Conservation (phyloP, 35 echinoderm and acorn worm genomes). For the Ophioderma brevispina region DNA sequence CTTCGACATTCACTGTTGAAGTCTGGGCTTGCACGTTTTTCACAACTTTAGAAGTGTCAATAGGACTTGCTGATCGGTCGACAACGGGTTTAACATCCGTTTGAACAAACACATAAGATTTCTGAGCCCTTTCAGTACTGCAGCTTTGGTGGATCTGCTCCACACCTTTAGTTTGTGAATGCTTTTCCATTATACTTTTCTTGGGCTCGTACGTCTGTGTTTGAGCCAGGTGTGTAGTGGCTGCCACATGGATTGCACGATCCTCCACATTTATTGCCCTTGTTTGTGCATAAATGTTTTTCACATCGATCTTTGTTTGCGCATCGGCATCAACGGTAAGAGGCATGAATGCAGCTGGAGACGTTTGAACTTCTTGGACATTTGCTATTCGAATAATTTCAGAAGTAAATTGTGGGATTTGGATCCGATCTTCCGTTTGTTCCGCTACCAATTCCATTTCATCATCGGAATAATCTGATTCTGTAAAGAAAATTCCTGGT, state of each 20-base stretch:
- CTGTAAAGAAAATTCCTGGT: background rate
- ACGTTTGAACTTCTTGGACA: constrained; percentile 1
- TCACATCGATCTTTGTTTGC: constrained; percentile 15
- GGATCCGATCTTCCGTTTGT: background rate
- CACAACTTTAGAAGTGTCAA: background rate
- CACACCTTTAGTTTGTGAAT: background rate
- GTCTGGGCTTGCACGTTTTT: background rate
- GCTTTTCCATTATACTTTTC: background rate
- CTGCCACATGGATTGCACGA: background rate
- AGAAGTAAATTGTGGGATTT: background rate
- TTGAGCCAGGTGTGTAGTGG: background rate
- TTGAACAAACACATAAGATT: background rate
- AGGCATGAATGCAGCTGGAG: background rate
- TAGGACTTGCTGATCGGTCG: background rate
- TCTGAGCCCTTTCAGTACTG: background rate
- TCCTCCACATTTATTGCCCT: background rate
- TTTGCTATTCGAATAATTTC: constrained; percentile 5
- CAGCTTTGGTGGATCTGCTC: background rate
- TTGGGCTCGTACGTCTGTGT: background rate
- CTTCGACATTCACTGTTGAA: background rate
- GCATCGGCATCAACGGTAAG: background rate
- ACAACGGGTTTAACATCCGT: background rate
- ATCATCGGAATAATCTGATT: background rate
- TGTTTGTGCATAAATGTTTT: background rate
- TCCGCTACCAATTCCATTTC: constrained; percentile 10